A percentile compares a stretch with the other conserved stretches of the same genome.
phyloP scores from a whole-genome alignment of 2,888 invertebrate genomes.

The Thymelicus lineola region DNA sequence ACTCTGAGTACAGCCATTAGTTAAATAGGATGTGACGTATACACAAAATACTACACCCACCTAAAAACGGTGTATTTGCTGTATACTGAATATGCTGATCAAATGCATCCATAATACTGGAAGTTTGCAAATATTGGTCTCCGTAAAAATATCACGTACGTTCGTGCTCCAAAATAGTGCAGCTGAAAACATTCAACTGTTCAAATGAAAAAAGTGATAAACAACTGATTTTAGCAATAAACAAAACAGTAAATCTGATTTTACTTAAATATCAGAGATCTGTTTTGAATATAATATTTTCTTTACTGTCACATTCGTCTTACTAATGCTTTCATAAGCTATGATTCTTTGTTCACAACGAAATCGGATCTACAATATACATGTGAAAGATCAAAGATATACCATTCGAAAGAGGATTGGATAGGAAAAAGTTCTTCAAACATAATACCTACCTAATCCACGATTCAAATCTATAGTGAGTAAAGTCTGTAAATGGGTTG shows the following conservation, averaged over 20 bases:
- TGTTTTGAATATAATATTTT: slow-evolving; percentile 8
- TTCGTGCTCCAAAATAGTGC: not conserved
- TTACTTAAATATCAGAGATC: not conserved
- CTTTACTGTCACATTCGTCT: slow-evolving; percentile 14
- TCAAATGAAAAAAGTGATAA: too few relatives aligned
- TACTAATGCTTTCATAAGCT: slow-evolving; percentile 27
- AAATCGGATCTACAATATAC: not conserved
- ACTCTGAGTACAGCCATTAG: too few relatives aligned
- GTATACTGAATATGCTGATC: too few relatives aligned
- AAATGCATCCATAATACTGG: not conserved
- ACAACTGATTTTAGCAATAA: too few relatives aligned
- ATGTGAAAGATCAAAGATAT: not conserved
- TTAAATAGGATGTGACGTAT: too few relatives aligned
- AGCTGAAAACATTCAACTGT: too few relatives aligned
- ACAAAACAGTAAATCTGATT: too few relatives aligned
- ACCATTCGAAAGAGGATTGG: not conserved
- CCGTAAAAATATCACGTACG: not conserved
- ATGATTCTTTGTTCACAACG: slow-evolving; percentile 25
- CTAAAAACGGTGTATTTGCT: too few relatives aligned
- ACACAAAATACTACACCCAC: too few relatives aligned
- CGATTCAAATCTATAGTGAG: not conserved
- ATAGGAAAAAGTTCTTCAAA: too few relatives aligned
- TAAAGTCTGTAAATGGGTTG: too few relatives aligned
- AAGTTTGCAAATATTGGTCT: not conserved
- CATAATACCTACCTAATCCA: too few relatives aligned